Evolutionary conservation across 30 jellyfish, hydroid and myxozoan species (phyloP), one percentile per base, ranked within the genome.

Genomic region (Turritopsis rubra): DNA sequence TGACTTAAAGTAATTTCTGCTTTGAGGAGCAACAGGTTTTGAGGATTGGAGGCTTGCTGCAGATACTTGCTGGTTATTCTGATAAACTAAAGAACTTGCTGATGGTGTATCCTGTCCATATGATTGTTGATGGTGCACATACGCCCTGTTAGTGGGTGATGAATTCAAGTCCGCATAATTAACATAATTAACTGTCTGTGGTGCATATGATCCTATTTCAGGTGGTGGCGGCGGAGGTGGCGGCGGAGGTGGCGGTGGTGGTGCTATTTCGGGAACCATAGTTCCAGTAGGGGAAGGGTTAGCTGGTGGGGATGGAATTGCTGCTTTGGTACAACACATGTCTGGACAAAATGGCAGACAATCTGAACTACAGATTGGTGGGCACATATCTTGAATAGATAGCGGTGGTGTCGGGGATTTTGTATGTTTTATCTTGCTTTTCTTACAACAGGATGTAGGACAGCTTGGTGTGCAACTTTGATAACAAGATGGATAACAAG

Each of bases 401-500:
- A 80, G 41, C 1, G 53, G 52, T 52, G 85, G 85, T n/a, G 77
- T 27, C 19, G 77, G 31, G 16, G 28, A n/a, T 60, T 30, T 52
- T 28, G 66, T 16, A 29, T 21, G 85, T 22, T 77, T 73, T 0
- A 52, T 60, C 19, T 53, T n/a, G 18, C 84, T 30, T 86, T 74
- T 24, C 76, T 75, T 23, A 22, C 87, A 80, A 53, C 87, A 80
- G 8, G 78, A 70, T 16, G 22, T 9, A 3, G 87, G 79, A 80
- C 87, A 80, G 65, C 53, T 53, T 18, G 87, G 87, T 52, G 88
- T 84, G 53, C 85, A 77, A 21, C 88, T 54, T 79, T 87, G 66
- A 21, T 88, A 86, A 28, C 85, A 80, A n/a, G 91, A 71, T 28
- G 86, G 53, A 20, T 83, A 65, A 26, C 86, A 75, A 28, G 91